Evolutionary conservation across 1,140 invertebrate genomes (phyloP).

Genomic region (Ericerus pela): DNA sequence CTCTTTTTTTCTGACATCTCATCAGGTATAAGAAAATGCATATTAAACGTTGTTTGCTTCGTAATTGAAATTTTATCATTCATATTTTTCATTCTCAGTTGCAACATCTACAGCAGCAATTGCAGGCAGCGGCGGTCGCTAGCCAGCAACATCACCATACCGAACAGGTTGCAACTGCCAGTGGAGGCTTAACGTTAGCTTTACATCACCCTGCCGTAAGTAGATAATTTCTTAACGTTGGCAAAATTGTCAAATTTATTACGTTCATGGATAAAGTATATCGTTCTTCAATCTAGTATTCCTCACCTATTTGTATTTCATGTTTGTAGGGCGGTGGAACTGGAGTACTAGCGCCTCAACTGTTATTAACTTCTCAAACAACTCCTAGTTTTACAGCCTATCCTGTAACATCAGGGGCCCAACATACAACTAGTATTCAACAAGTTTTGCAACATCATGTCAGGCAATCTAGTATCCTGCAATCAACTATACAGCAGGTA

Average conservation of each 20-base stretch:
- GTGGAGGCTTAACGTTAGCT: slow-evolving; percentile 36
- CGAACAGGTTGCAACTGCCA: slow-evolving; percentile 24
- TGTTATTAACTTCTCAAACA: slow-evolving; percentile 21
- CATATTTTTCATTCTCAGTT: slow-evolving; percentile 28
- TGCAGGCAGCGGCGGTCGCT: slow-evolving; percentile 32
- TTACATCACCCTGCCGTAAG: slow-evolving; percentile 29
- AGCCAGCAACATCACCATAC: slow-evolving; percentile 36
- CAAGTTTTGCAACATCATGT: slow-evolving; percentile 21
- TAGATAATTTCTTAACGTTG: neutral
- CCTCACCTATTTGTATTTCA: neutral
- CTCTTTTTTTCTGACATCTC: slow-evolving; percentile 39
- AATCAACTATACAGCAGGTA: slow-evolving; percentile 23
- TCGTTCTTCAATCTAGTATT: no score
- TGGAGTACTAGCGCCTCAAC: slow-evolving; percentile 18
- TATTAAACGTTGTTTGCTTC: slow-evolving; percentile 7
- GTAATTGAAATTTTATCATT: slow-evolving; percentile 8
- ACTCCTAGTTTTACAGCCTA: slow-evolving; percentile 18
- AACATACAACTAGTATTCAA: slow-evolving; percentile 21
- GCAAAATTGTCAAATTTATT: neutral
- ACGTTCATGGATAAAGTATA: neutral
- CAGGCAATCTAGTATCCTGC: slow-evolving; percentile 18
- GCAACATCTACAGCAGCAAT: slow-evolving; percentile 31
- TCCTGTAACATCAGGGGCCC: slow-evolving; percentile 14
- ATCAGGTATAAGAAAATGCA: slow-evolving; percentile 31
- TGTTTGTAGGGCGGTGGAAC: slow-evolving; percentile 21